Evolutionary conservation across 2,888 invertebrate species (phyloP).

Genomic region (Mesorhabditis belari): DNA sequence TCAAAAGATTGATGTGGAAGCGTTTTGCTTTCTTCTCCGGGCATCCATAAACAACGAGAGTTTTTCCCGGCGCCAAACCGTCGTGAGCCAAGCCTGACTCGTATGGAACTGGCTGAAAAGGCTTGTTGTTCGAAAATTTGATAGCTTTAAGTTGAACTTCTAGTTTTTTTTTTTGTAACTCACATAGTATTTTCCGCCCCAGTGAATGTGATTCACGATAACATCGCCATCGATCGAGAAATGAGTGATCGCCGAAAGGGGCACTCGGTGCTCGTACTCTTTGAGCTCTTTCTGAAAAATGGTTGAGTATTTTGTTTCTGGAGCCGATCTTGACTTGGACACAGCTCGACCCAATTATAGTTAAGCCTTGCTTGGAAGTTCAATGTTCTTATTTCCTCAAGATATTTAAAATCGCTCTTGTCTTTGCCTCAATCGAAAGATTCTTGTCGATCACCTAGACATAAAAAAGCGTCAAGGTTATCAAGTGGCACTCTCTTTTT

Average conservation of each 20-base stretch:
- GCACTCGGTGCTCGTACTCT: conserved; percentile 51
- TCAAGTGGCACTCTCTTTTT: no score
- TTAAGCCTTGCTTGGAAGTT: no score
- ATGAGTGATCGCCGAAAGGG: conserved; percentile 46
- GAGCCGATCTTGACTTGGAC: no score
- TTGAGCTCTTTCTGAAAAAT: conserved; percentile 46
- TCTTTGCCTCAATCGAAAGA: no score
- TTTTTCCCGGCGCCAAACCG: conserved; percentile 48
- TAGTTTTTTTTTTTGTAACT: conserved; percentile 6
- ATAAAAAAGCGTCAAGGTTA: no score
- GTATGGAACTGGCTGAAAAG: conserved; percentile 47
- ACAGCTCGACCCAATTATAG: no score
- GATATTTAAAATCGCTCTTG: no score
- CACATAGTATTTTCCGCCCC: conserved; percentile 53
- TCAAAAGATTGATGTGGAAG: conserved; percentile 38
- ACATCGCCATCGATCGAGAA: conserved; percentile 52
- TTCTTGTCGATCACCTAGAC: no score
- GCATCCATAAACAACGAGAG: conserved; percentile 43
- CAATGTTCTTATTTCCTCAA: no score
- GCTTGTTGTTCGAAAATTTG: neutral
- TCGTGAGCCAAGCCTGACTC: conserved; percentile 48
- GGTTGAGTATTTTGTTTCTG: neutral
- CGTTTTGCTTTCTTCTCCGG: conserved; percentile 50
- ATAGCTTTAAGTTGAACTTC: neutral
- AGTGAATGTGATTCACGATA: conserved; percentile 44